Base-by-base conservation (phyloP, 2,113 vertebrate genomes). In the Macrotus californicus region DNA sequence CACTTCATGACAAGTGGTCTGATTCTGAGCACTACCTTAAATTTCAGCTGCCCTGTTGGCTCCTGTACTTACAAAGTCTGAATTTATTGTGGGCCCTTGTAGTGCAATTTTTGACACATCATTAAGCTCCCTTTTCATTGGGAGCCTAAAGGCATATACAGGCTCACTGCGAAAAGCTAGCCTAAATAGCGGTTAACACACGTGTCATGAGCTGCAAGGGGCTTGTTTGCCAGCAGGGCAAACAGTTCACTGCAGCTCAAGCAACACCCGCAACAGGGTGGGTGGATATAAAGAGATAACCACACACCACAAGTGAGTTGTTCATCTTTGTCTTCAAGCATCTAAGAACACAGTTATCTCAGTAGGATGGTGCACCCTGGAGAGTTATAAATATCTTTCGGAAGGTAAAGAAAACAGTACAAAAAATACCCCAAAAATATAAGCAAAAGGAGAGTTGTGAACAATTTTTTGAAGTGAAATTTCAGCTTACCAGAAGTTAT, bases 81-180 rank as follows among this genome's bases (percentile, higher is more conserved):
- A 96, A 95, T 97, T 97, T 96, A 96, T 64, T 87, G 92, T 73
- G 83, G 95, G 96, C 86, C 95, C 96, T 96, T 75, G 91, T 85
- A 94, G 93, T 94, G 87, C 96, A 96, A 92, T 98, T 97, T 97
- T 97, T 93, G 97, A 97, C 94, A 97, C 97, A 96, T 94, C 96
- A 96, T 97, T 98, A 97, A 95, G 86, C 76, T 96, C 86, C 76
- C 82, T 97, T 94, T 97, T 96, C 94, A 95, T 92, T 96, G 96
- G 96, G 94, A 95, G 94, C 95, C 94, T 95, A 87, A 94, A 90
- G 96, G 96, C 94, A 95, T 83, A 96, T 91, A 93, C 94, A 95
- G 94, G 75, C 96, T 96, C 52, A 89, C 92, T 77, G 39, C 0
- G 34, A 94, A 95, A 85, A 96, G 76, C 34, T 50, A 34, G 85